phyloP scores from a whole-genome alignment of 2,888 invertebrate genomes.

The Autographa pulchrina region DNA sequence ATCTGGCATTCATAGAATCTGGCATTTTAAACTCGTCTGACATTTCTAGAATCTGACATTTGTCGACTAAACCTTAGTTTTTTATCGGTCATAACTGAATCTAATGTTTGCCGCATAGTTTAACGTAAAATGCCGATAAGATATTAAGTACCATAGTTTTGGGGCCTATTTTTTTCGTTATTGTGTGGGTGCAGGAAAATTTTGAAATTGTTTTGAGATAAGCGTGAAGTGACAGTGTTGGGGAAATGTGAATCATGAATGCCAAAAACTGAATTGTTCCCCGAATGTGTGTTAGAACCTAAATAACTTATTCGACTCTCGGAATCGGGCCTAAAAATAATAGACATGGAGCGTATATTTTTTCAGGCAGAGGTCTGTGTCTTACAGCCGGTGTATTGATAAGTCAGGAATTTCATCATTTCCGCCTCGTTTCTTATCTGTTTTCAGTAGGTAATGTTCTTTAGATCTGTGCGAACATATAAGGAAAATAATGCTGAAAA shows the following conservation, averaged over 20 bases:
- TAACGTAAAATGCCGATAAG: constrained; percentile 61
- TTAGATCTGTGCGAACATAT: constrained; percentile 20
- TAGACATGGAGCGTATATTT: constrained; percentile 8
- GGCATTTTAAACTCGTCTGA: too few species aligned
- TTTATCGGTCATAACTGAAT: constrained; percentile 77
- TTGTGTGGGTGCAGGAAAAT: constrained; percentile 49
- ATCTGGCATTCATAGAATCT: too few species aligned
- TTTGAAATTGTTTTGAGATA: constrained; percentile 32
- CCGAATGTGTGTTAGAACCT: constrained; percentile 7
- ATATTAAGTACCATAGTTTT: constrained; percentile 55
- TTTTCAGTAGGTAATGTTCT: constrained; percentile 32
- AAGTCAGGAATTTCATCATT: constrained; percentile 36
- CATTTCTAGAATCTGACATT: too few species aligned
- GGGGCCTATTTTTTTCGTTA: constrained; percentile 58
- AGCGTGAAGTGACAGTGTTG: constrained; percentile 31
- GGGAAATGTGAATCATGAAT: constrained; percentile 40
- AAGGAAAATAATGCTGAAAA: constrained; percentile 25
- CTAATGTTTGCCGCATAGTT: constrained; percentile 67
- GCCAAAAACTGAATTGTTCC: constrained; percentile 11
- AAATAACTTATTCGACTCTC: constrained; percentile 11
- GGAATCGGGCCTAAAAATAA: constrained; percentile 6
- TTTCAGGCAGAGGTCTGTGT: constrained; percentile 35
- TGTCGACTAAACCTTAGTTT: too few species aligned
- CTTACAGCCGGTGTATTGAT: constrained; percentile 26
- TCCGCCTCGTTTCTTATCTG: constrained; percentile 38